A percentile compares a stretch with the other conserved stretches of the same genome.
Evolutionary conservation across 2,888 invertebrate species (phyloP).

Genomic region (Cordylochernes scorpioides): DNA sequence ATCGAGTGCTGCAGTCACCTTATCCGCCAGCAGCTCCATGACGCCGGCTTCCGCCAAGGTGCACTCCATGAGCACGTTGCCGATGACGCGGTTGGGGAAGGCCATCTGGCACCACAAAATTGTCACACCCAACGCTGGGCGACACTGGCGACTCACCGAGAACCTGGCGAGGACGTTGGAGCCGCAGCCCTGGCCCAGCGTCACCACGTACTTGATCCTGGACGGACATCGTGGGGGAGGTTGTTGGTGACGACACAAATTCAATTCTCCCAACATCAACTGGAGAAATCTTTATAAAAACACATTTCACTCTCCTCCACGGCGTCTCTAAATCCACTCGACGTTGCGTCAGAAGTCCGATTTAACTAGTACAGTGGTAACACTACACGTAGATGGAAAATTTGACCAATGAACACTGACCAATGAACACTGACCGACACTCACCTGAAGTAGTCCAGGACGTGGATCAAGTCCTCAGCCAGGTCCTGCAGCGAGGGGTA

Average conservation of each 20-base stretch:
- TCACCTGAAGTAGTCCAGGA: constrained; percentile 45
- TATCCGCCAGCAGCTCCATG: constrained; percentile 51
- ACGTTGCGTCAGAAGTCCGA: no score
- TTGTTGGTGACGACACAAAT: no score
- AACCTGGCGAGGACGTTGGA: constrained; percentile 59
- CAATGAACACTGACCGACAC: constrained; percentile 12
- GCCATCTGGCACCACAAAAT: no score
- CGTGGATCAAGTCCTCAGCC: constrained; percentile 49
- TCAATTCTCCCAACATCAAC: no score
- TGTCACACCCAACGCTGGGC: no score
- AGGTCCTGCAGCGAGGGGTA: constrained; percentile 53
- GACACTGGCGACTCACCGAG: constrained; percentile 33
- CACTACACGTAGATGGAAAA: no score
- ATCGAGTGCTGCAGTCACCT: no score
- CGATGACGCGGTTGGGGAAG: constrained; percentile 45
- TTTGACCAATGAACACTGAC: no score
- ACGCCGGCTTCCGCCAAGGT: constrained; percentile 59
- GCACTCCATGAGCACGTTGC: constrained; percentile 56
- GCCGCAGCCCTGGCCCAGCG: constrained; percentile 59
- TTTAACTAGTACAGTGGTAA: no score
- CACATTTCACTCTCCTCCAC: no score
- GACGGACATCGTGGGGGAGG: constrained; percentile 5
- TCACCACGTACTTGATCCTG: constrained; percentile 49
- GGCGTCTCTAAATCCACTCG: no score
- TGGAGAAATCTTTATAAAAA: no score